Base-by-base conservation (phyloP, 1,140 invertebrate species). In the Drosophila kohkoa region DNA sequence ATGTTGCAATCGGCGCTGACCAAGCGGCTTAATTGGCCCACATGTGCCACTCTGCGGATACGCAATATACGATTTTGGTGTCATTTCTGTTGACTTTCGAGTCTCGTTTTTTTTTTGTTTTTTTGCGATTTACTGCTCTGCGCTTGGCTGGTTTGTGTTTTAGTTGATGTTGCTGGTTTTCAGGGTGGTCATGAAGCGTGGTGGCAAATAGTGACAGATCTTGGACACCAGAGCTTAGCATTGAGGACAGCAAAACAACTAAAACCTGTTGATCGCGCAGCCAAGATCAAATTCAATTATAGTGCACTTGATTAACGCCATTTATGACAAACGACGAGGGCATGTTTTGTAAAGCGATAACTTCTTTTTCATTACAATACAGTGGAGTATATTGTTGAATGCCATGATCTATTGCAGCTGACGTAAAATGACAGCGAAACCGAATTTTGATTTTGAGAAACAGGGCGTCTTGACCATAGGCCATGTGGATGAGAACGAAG, bases 401-500 rank as follows among this genome's bases (percentile, higher is more conserved):
- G 8, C 6, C 5, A 48, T 11, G 11, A 7, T 59, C 6, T 30
- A 32, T 63, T 64, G 45, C 58, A 67, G 63, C 15, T 8, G 13
- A 49, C 11, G 7, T 5, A 51, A 71, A 41, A 92, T 92, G 91
- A 69, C 88, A 15, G 63, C 76, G 2, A 92, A 85, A 25, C 91
- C 91, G 43, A 92, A 87, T 69, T 92, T 92, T 30, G 76, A 66
- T 15, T 90, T 83, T 28, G 88, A 90, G 66, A 91, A 91, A 68
- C 73, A 92, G 70, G 78, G 74, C 5, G 16, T 51, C 8, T 65
- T 77, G 4, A 91, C 79, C 58, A 90, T 92, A 15, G 91, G 86
- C 1, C 65, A 81, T 32, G 77, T 90, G 10, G 86, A 92, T n/a
- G 85, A 90, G 25, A 75, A 64, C 38, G 91, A 91, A 55, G 79